phyloP scores from a whole-genome alignment of 2,888 invertebrate genomes.

The Brachyopa scutellaris region DNA sequence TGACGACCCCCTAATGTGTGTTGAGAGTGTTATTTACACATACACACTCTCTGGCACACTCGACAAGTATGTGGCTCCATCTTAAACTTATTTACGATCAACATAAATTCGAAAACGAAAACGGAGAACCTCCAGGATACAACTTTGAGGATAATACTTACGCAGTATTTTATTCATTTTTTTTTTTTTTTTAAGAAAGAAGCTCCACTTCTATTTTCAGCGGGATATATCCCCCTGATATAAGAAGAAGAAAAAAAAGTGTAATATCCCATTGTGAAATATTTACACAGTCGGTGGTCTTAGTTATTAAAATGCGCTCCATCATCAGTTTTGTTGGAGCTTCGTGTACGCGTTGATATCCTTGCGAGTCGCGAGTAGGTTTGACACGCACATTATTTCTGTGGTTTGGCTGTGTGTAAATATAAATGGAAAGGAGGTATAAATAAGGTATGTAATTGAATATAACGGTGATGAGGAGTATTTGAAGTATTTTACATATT shows the following conservation, averaged over 20 bases:
- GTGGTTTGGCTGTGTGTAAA: background rate
- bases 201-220: slow-evolving; percentile 2
- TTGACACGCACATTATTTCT: slow-evolving; percentile 37
- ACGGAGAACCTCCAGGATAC: slow-evolving; percentile 27
- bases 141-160: slow-evolving; percentile 49
- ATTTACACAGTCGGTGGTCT: slow-evolving; percentile 69
- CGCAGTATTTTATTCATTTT: no score
- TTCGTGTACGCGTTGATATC: slow-evolving; percentile 30
- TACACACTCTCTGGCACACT: background rate
- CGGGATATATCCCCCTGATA: slow-evolving; percentile 16
- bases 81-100: slow-evolving; percentile 47
- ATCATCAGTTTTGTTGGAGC: slow-evolving; percentile 47
- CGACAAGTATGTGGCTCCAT: slow-evolving; percentile 5
- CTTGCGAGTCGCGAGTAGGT: slow-evolving; percentile 1
- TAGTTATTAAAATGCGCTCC: slow-evolving; percentile 67
- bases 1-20: slow-evolving; percentile 15
- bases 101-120: slow-evolving; percentile 33
- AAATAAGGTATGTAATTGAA: slow-evolving; percentile 54
- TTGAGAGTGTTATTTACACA: slow-evolving; percentile 17
- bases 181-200: background rate
- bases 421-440: background rate
- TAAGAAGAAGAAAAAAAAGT: slow-evolving; percentile 33
- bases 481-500: slow-evolving; percentile 64
- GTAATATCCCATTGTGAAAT: slow-evolving; percentile 66
- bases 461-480: slow-evolving; percentile 23